Conservation (phyloP, 2,888 invertebrate genomes). For the Pheosia tremula region DNA sequence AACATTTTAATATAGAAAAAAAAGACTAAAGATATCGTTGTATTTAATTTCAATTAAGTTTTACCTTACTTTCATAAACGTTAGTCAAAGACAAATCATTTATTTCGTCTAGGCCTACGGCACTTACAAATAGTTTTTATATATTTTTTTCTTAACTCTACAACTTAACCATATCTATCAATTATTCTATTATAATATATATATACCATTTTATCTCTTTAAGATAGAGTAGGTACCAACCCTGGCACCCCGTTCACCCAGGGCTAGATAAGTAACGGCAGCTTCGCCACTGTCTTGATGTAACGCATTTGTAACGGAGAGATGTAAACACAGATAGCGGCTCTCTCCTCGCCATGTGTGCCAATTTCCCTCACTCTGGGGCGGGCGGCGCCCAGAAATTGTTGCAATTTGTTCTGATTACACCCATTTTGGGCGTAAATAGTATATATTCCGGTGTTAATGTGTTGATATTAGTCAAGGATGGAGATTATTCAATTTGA, state of each 20-base stretch:
- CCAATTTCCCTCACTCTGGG: constrained; percentile 55
- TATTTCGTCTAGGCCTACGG: too few relatives aligned
- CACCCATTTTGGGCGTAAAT: constrained; percentile 21
- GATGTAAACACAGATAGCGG: constrained; percentile 75
- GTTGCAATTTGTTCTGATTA: constrained; percentile 47
- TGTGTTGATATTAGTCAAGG: neutral
- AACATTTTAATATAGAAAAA: too few relatives aligned
- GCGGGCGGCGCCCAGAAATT: constrained; percentile 40
- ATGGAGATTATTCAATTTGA: too few relatives aligned
- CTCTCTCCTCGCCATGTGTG: constrained; percentile 62
- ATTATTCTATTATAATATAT: too few relatives aligned
- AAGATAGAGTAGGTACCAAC: constrained; percentile 3
- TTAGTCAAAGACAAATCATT: too few relatives aligned
- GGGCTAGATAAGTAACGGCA: constrained; percentile 65
- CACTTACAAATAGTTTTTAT: too few relatives aligned
- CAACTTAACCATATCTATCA: too few relatives aligned
- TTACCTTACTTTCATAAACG: too few relatives aligned
- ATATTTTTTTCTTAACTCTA: too few relatives aligned
- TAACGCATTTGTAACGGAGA: constrained; percentile 78
- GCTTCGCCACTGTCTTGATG: constrained; percentile 71
- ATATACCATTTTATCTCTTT: too few relatives aligned
- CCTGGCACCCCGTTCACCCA: constrained; percentile 53
- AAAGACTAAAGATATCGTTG: too few relatives aligned
- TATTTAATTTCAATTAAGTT: too few relatives aligned
- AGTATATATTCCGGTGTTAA: constrained; percentile 3